A percentile compares a stretch with the other conserved stretches of the same genome.
Evolutionary conservation across 2,888 invertebrate species (phyloP).

Genomic region (Dynastes hyllus): DNA sequence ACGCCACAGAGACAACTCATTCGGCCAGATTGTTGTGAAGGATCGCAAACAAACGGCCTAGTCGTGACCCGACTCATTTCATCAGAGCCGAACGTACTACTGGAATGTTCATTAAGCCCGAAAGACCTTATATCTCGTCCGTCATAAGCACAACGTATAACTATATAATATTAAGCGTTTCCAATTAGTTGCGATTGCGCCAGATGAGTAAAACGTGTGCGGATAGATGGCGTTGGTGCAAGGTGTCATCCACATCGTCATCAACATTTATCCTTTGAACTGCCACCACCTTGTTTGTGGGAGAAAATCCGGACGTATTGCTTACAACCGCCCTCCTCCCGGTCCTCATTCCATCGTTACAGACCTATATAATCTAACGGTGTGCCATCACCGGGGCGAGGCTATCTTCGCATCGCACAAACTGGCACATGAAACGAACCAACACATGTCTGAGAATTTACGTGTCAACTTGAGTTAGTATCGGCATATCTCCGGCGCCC

Average conservation of each 20-base stretch:
- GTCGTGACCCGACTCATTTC: constrained; percentile 50
- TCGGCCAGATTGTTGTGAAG: constrained; percentile 40
- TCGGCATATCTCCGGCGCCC: constrained; percentile 70
- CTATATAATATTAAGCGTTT: constrained; percentile 48
- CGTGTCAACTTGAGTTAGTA: constrained; percentile 71
- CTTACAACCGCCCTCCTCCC: constrained; percentile 3
- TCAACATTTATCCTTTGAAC: constrained; percentile 43
- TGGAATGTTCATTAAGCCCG: constrained; percentile 39
- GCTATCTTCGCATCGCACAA: constrained; percentile 47
- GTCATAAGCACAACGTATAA: constrained; percentile 30
- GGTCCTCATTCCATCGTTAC: neutral
- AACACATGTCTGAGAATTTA: constrained; percentile 71
- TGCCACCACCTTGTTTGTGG: constrained; percentile 20
- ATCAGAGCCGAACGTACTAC: constrained; percentile 42
- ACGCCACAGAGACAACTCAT: neutral
- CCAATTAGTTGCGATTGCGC: constrained; percentile 51
- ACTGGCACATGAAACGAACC: constrained; percentile 53
- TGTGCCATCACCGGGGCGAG: constrained; percentile 26
- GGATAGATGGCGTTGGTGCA: constrained; percentile 40
- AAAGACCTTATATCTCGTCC: constrained; percentile 31
- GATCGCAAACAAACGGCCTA: constrained; percentile 35
- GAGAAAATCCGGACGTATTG: constrained; percentile 44
- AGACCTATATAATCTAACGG: constrained; percentile 26
- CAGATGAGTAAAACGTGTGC: constrained; percentile 43
- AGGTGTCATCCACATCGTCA: constrained; percentile 47